Conservation (phyloP, 2,888 invertebrate species). For the Sicus ferrugineus region DNA sequence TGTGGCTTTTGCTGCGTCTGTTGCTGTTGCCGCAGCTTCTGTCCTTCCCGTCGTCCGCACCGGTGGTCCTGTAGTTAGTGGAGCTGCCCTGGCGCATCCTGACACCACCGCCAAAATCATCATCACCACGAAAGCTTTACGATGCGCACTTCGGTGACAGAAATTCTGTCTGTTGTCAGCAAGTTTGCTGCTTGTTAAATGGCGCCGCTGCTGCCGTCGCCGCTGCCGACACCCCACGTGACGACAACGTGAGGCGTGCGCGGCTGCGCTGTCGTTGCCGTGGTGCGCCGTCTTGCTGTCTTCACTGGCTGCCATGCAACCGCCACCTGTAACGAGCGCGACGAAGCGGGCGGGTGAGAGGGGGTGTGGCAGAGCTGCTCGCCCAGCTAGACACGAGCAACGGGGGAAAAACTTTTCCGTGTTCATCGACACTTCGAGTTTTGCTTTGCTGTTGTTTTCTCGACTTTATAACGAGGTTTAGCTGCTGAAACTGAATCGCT, state of each 20-base stretch:
- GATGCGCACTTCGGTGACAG: not conserved
- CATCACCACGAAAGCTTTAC: conserved; percentile 37
- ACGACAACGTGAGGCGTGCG: conserved; percentile 34
- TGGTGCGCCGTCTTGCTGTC: conserved; percentile 51
- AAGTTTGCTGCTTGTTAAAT: not conserved
- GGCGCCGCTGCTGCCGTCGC: conserved; percentile 5
- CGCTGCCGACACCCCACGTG: conserved; percentile 38
- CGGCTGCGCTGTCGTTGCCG: conserved; percentile 33
- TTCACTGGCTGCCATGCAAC: conserved; percentile 57
- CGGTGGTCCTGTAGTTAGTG: not conserved
- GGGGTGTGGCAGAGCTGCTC: not conserved
- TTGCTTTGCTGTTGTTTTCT: conserved; percentile 29
- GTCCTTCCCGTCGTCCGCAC: not conserved
- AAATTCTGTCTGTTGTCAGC: not conserved
- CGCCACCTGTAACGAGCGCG: conserved; percentile 43
- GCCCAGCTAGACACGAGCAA: not conserved
- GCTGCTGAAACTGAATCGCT: conserved; percentile 20
- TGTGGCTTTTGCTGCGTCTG: conserved; percentile 44
- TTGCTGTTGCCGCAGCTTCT: not conserved
- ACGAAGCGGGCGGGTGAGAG: not conserved
- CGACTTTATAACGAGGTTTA: conserved; percentile 22
- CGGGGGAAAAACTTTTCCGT: not conserved
- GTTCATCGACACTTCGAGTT: not conserved
- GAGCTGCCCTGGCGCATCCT: conserved; percentile 39
- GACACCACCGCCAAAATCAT: not conserved